Evolutionary conservation across 2,888 invertebrate species (phyloP).

Genomic region (Patella depressa): DNA sequence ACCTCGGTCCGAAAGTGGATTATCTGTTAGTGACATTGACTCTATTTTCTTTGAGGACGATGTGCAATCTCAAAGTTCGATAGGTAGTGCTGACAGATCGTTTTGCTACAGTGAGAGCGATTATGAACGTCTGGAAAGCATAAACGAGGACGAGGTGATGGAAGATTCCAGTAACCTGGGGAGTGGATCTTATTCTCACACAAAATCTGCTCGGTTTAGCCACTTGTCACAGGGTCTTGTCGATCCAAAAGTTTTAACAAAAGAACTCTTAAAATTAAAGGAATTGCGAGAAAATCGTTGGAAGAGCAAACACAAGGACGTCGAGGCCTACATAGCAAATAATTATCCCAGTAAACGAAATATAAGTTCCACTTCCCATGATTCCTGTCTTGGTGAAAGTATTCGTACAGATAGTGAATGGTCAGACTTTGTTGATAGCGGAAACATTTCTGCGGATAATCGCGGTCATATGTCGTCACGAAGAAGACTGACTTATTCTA

Average conservation of each 20-base stretch:
- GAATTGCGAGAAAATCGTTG: background rate
- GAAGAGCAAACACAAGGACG: background rate
- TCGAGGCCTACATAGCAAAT: background rate
- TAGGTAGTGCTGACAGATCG: background rate
- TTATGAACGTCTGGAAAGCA: background rate
- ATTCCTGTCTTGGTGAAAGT: conserved; percentile 2
- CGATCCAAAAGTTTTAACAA: background rate
- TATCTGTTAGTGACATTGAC: background rate
- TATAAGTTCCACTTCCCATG: background rate
- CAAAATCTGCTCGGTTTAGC: background rate
- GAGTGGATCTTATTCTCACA: background rate
- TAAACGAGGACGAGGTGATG: background rate
- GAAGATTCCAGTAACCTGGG: conserved; percentile 4
- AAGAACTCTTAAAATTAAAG: background rate
- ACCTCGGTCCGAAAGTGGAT: background rate
- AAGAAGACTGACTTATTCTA: conserved; percentile 5
- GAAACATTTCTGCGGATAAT: background rate
- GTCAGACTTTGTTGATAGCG: background rate
- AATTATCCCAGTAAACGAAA: background rate
- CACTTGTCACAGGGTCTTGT: background rate
- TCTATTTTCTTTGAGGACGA: background rate
- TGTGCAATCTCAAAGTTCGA: conserved; percentile 1
- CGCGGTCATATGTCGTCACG: background rate
- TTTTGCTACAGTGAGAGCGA: background rate
- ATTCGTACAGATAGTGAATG: background rate